phyloP scores from a whole-genome alignment of 2,113 vertebrate species.

The Corythornis cristatus region DNA sequence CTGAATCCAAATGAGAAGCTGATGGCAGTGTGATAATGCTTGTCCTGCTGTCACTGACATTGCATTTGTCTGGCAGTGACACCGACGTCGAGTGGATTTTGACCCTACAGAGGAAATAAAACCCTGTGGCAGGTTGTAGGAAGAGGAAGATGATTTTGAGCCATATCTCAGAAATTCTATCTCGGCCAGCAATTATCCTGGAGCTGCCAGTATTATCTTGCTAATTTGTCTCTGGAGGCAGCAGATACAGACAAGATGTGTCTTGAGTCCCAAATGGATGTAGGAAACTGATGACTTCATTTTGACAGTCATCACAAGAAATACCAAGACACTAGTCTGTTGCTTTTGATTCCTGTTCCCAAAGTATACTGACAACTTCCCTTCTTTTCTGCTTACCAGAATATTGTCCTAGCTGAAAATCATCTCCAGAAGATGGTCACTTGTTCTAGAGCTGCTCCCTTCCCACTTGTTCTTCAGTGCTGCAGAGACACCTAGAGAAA shows the following conservation, averaged over 20 bases:
- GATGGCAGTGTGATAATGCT: not conserved
- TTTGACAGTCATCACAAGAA: conserved; percentile 22
- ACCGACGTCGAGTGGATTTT: not conserved
- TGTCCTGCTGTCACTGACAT: not conserved
- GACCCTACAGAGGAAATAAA: not conserved
- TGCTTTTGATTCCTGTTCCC: not conserved
- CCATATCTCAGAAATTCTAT: not conserved
- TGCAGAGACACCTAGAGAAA: not conserved
- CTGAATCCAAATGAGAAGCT: not conserved
- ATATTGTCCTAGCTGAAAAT: not conserved
- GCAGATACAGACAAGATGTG: not conserved
- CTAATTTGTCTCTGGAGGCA: conserved; percentile 21
- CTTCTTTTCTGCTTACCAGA: not conserved
- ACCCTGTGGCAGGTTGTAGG: not conserved
- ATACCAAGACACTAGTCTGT: not conserved
- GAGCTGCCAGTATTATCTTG: conserved; percentile 10
- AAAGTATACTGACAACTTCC: not conserved
- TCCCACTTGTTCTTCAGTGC: not conserved
- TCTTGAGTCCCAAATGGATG: not conserved
- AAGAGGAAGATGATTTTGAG: not conserved
- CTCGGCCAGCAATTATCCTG: not conserved
- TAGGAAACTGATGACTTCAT: conserved; percentile 38
- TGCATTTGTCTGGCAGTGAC: not conserved
- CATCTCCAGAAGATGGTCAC: not conserved
- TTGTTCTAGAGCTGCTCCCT: not conserved